Base-by-base conservation (phyloP, 2,113 vertebrate genomes). In the Gymnarchus niloticus region DNA sequence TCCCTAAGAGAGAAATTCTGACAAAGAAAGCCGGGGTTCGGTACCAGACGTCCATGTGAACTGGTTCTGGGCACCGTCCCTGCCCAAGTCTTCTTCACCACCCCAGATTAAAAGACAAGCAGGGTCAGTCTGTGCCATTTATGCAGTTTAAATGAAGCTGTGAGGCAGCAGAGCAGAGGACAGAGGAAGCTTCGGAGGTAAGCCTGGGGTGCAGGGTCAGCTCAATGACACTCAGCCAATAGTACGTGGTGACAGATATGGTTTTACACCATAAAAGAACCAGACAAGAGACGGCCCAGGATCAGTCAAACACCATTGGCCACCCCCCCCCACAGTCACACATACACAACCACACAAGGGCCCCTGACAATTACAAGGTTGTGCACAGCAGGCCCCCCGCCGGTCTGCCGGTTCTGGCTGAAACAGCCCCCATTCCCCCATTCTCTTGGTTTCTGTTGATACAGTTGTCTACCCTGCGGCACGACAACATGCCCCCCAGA, bases 391-490 rank as follows among this genome's bases (percentile, higher is more conserved):
- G 87, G 91, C 87, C 87, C 25, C 59, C 83, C 88, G 90, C 88
- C 21, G 89, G 85, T 89, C 89, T 76, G 88, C 92, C 88, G 86
- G 61, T 85, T 90, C 89, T 77, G 86, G 88, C 87, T 91, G 87
- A 87, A 91, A 46, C 56, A 83, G 90, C 89, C 90, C 65, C 37
- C 28, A 37, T 33, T 73, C 65, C 65, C 65, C 65, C 65, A 73
- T 19, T 19, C 65, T 33, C 28, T 41, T 82, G 84, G 81, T 86
- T 54, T 2, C 69, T 93, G 92, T 93, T 94, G 92, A 92, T 90
- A 91, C 91, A 93, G 92, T 93, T 94, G 92, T 88, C 91, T 93
- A 84, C 86, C 91, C 91, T 2, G 88, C 90, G 91, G 91, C 92
- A 88, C 12, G 89, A 92, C 88, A 91, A 92, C 90, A 93, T 91